Evolutionary conservation across 2,888 invertebrate genomes (phyloP), one percentile per base, ranked within the genome.

Genomic region (Heliconius aoede): DNA sequence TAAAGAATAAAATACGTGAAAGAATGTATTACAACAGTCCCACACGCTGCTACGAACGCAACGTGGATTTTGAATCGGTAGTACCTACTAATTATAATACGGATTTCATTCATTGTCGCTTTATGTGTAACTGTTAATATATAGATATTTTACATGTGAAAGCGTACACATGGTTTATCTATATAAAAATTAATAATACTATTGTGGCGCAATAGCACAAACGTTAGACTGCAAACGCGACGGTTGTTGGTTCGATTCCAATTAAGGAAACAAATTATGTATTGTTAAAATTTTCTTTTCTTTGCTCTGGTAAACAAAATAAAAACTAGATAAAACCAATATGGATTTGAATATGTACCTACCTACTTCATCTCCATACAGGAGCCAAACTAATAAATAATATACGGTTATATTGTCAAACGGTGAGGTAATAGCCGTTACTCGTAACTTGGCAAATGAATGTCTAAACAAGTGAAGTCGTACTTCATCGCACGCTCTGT

Each of bases 401-500:
- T 67, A 75, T 60, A 74, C 55, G 64, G 76, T 75, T 64, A 64
- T 62, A 76, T 73, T 80, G 73, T 74, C 71, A 74, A 75, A 65
- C 55, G 65, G 74, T 78, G 72, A 76, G 68, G 64, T 74, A 80
- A 74, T 76, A 24, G 61, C 64, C 74, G 74, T 76, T 76, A n/a
- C n/a, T n/a, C n/a, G n/a, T n/a, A 76, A 69, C 74, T 76, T 67
- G 40, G 69, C 76, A 73, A 67, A 73, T 71, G 55, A 79, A 79
- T 72, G 76, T 74, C 72, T 78, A 76, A 80, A 79, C 60, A 60
- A 72, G 72, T 60, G n/a, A 61, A 71, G 21, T 67, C 55, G 51
- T 80, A 71, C 78, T 40, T 79, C n/a, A n/a, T n/a, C n/a, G n/a
- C n/a, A 79, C 77, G 81, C 80, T 81, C 81, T 79, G 79, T 78